Conservation (phyloP, 2,888 invertebrate species). For the Apamea anceps region DNA sequence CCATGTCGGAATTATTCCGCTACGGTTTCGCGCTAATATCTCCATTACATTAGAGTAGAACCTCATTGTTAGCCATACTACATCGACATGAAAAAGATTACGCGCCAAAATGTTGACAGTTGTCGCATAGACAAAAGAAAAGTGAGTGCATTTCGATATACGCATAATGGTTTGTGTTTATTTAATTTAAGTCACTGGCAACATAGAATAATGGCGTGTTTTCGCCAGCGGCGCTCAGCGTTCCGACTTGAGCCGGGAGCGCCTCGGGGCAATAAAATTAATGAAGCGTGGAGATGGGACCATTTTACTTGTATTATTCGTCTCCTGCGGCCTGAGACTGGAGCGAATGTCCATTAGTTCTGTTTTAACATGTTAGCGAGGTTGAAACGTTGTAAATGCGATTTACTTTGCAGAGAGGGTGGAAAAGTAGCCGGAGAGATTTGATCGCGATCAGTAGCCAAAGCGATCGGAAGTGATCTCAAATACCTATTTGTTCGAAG, state of each 20-base stretch:
- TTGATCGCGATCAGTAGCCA: constrained; percentile 85
- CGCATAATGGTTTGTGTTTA: constrained; percentile 88
- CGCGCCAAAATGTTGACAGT: constrained; percentile 87
- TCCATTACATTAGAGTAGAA: constrained; percentile 86
- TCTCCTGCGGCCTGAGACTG: constrained; percentile 90
- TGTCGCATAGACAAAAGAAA: constrained; percentile 86
- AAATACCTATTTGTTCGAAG: constrained; percentile 71
- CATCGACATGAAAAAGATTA: constrained; percentile 84
- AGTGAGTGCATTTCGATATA: constrained; percentile 82
- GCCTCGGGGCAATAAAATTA: constrained; percentile 90
- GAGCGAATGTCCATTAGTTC: constrained; percentile 91
- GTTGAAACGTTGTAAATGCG: constrained; percentile 90
- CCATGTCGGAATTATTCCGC: constrained; percentile 89
- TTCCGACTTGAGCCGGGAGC: constrained; percentile 84
- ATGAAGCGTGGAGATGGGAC: constrained; percentile 91
- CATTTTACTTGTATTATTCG: constrained; percentile 91
- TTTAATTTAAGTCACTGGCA: constrained; percentile 89
- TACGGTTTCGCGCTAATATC: constrained; percentile 89
- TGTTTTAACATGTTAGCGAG: constrained; percentile 91
- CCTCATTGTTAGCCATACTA: constrained; percentile 79
- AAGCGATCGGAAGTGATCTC: constrained; percentile 79
- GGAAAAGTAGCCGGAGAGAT: constrained; percentile 87
- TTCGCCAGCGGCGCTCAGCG: constrained; percentile 83
- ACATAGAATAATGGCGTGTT: constrained; percentile 88
- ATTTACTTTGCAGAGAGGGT: constrained; percentile 89